Base-by-base conservation (phyloP, 1,140 invertebrate species). In the Drosophila takahashii region DNA sequence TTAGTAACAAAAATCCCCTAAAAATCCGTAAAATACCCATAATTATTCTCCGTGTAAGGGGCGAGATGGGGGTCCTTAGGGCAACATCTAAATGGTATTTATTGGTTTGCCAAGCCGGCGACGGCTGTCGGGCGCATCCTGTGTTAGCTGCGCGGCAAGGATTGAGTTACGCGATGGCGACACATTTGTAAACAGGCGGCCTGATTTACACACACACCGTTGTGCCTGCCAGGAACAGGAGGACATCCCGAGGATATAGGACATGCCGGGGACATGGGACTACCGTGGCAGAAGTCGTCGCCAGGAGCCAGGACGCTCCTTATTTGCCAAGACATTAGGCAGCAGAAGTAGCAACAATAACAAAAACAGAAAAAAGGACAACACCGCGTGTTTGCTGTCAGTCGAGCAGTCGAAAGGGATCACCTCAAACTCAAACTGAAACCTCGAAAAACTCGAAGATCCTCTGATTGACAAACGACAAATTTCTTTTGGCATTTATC, bases 81-180 rank as follows among this genome's bases (percentile, higher is more conserved):
- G 45, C 66, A 72, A 69, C 52, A 57, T 79, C 67, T 77, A 87
- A 87, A 81, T 87, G 79, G 83, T 89, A 89, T 89, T 87, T 87
- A 84, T 87, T 87, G 84, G 85, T 87, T 87, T 87, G 84, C 75
- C 79, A 77, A 84, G 84, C 79, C 84, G 84, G 83, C 83, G 84
- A 87, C 84, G 79, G 79, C 83, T 87, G 83, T 78, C 84, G 66
- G 67, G 77, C 73, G 79, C 81, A 89, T 87, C 84, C 83, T 87
- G 84, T 76, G 60, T 50, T 32, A 16, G 16, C 61, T 51, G 70
- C 50, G 74, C 57, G 65, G 67, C 84, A 80, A 89, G 84, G 85
- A 87, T 87, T 87, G 79, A 67, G 66, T 87, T 87, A 89, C 84
- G 73, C 84, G 57, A 62, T 83, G 84, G 84, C 85, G 84, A 87